Evolutionary conservation across 2,113 vertebrate genomes (phyloP), one percentile per base, ranked within the genome.

Genomic region (Albula glossodonta): DNA sequence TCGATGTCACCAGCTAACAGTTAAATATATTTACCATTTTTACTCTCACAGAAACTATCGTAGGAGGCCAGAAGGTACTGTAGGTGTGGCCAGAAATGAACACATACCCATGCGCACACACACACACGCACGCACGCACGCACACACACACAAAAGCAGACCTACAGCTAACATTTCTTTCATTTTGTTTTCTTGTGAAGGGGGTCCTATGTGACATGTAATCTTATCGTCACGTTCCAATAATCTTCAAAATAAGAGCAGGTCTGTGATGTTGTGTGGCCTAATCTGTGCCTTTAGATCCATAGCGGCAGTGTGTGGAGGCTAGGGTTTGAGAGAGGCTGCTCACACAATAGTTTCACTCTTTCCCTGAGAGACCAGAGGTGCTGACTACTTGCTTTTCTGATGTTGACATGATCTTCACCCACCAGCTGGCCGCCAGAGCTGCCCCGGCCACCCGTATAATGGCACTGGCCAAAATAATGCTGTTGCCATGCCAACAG

Each of bases 401-500:
- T 84, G 86, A 91, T 92, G 90, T 89, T 82, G 85, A 90, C 93
- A 94, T 53, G 56, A 91, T 90, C 89, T 94, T 92, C 66, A 93
- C 56, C 92, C 93, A 92, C 89, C 92, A 93, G 92, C 94, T 89
- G 92, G n/a, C 51, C 74, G 6, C 92, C 89, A 93, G 89, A 94
- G 93, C 94, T 87, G 88, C 92, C 91, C 93, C 93, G 93, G 92
- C 95, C 95, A 89, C 89, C 77, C 94, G 93, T 95, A 95, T 95
- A 96, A 94, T 93, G 94, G 93, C 93, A 94, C 93, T 91, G 92
- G 91, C 94, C 91, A 95, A 94, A 91, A 94, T 91, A 95, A 93
- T 92, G 92, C 89, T 52, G 95, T 93, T 94, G 94, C 96, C 95
- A 95, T 93, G 96, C 94, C 94, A 93, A 94, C 93, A 88, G 83